A percentile compares a stretch with the other conserved stretches of the same genome.
phyloP scores from a whole-genome alignment of 2,888 invertebrate genomes.

The Busseola fusca region DNA sequence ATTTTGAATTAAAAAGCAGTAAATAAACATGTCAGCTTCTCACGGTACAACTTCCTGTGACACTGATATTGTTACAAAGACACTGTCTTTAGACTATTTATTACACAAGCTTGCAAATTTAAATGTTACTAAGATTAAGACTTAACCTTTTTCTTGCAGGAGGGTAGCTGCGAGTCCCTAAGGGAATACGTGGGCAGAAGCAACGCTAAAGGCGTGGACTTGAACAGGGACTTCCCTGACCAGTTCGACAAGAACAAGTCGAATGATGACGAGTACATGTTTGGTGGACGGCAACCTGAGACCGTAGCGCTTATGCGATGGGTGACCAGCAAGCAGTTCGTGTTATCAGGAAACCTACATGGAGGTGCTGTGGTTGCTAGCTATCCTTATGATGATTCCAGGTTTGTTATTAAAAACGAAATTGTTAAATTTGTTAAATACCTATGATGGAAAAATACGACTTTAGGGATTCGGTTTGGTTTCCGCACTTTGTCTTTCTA shows the following conservation, averaged over 20 bases:
- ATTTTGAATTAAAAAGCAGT: too few species aligned
- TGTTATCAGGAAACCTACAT: slow-evolving; percentile 97
- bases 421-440: too few species aligned
- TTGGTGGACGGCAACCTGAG: slow-evolving; percentile 93
- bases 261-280: slow-evolving; percentile 83
- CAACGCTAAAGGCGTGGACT: slow-evolving; percentile 94
- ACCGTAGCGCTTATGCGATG: slow-evolving; percentile 96
- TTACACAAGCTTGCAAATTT: too few species aligned
- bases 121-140: background rate
- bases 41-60: too few species aligned
- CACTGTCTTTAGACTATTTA: too few species aligned
- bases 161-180: slow-evolving; percentile 94
- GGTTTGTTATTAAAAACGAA: slow-evolving; percentile 79
- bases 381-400: slow-evolving; percentile 97
- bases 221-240: slow-evolving; percentile 98
- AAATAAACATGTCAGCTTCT: too few species aligned
- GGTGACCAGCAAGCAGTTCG: slow-evolving; percentile 96
- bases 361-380: slow-evolving; percentile 99
- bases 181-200: slow-evolving; percentile 92
- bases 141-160: slow-evolving; percentile 82
- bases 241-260: slow-evolving; percentile 90
- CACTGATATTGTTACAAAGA: too few species aligned
- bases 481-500: too few species aligned
- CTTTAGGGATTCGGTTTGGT: too few species aligned
- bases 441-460: too few species aligned